Base-by-base conservation (phyloP, 2,113 vertebrate species). In the Cromileptes altivelis region DNA sequence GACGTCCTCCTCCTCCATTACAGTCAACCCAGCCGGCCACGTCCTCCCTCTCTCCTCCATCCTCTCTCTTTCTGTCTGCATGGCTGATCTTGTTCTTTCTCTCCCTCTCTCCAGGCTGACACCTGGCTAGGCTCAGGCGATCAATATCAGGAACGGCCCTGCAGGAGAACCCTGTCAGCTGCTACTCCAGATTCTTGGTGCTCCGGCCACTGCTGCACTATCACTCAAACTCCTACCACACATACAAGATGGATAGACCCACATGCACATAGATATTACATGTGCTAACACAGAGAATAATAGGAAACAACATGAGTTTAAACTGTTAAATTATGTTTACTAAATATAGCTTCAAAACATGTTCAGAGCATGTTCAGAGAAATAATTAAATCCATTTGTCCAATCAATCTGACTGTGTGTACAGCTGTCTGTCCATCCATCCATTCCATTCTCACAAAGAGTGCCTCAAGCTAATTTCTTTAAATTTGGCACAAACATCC, bases 61-160 rank as follows among this genome's bases (percentile, higher is more conserved):
- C 8, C 37, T 71, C 70, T 78, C 37, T 37, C 64, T 68, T 70
- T 75, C 55, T 81, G 33, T 75, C 79, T 78, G 70, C 86, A 68
- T 82, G 84, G 68, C 86, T 90, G 68, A 78, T 81, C 80, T 52
- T 61, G 65, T 70, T 82, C 78, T 77, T 69, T 79, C 69, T 80
- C 72, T 79, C 75, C 62, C 58, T 85, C 81, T 89, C 81, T 85
- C 71, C 84, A 33, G 82, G 81, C 86, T 64, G 88, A 91, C 92
- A 93, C 92, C 89, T 91, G 89, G 80, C 84, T 87, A 75, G 85
- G 50, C 82, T 87, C 79, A 80, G 73, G 21, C 62, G 68, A 93
- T 94, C 92, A 61, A 93, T 94, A 91, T 81, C 73, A 70, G 82
- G 70, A 73, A 76, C 57, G 30, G 79, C 83, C 85, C 87, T 90